Conservation (phyloP, 1,140 invertebrate genomes). For the Centruroides vittatus region DNA sequence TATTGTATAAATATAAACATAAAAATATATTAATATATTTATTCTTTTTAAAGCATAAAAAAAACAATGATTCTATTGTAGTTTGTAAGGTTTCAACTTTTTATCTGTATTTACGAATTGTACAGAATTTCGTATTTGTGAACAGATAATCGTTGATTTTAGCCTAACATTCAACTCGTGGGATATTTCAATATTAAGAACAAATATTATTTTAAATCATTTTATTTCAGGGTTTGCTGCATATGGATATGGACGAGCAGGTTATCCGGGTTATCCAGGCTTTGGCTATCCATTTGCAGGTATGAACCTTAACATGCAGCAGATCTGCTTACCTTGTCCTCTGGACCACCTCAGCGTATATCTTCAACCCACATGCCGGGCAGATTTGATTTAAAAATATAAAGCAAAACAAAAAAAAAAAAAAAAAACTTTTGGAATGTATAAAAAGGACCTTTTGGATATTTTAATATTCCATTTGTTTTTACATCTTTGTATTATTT, state of each 20-base stretch:
- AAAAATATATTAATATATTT: too few relatives aligned
- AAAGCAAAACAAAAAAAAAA: too few relatives aligned
- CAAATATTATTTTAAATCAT: constrained; percentile 27
- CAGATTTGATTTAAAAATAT: constrained; percentile 13
- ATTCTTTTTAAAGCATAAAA: too few relatives aligned
- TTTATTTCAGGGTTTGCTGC: constrained; percentile 64
- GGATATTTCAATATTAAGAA: not conserved
- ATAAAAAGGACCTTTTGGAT: too few relatives aligned
- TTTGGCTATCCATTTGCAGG: constrained; percentile 93
- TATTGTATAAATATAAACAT: too few relatives aligned
- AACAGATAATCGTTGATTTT: not conserved
- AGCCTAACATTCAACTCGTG: not conserved
- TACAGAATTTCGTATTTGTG: too few relatives aligned
- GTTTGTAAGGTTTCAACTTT: too few relatives aligned
- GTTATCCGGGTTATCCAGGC: constrained; percentile 89
- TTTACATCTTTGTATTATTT: too few relatives aligned
- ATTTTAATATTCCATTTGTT: too few relatives aligned
- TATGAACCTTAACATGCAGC: constrained; percentile 54
- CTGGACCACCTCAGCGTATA: constrained; percentile 39
- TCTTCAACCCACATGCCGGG: constrained; percentile 24
- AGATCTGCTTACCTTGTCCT: constrained; percentile 40
- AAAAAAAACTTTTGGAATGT: too few relatives aligned
- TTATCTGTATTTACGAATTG: too few relatives aligned
- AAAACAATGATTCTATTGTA: too few relatives aligned
- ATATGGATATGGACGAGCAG: constrained; percentile 81